Conservation (phyloP, 1,140 invertebrate genomes). For the Anastrepha obliqua region DNA sequence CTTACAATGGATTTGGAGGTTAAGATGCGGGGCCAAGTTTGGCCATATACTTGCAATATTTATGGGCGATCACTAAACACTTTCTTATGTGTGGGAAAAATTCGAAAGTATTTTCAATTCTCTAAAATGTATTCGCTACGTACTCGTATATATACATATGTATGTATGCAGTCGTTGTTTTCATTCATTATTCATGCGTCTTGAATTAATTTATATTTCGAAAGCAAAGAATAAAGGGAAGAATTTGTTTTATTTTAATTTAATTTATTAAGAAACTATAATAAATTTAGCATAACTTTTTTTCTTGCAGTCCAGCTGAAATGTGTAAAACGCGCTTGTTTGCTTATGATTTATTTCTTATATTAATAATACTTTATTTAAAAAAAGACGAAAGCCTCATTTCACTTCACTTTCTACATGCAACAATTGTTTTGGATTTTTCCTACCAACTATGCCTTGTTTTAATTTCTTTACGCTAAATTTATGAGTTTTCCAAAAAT, state of each 20-base stretch:
- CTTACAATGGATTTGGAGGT: slow-evolving; percentile 38
- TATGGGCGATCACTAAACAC: neutral
- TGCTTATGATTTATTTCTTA: neutral
- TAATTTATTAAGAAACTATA: too few relatives aligned
- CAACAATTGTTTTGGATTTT: too few relatives aligned
- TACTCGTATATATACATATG: too few relatives aligned
- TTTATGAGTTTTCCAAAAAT: neutral
- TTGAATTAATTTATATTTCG: too few relatives aligned
- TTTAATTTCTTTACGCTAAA: neutral
- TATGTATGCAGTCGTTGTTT: too few relatives aligned
- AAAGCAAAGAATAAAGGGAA: too few relatives aligned
- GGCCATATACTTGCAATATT: slow-evolving; percentile 8
- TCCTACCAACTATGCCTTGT: too few relatives aligned
- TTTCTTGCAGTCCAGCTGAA: too few relatives aligned
- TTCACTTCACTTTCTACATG: too few relatives aligned
- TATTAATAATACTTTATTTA: neutral
- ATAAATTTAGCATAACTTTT: too few relatives aligned
- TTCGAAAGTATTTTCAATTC: neutral
- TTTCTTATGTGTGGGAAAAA: neutral
- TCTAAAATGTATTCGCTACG: neutral
- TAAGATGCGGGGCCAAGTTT: slow-evolving; percentile 20
- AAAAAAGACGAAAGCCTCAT: too few relatives aligned
- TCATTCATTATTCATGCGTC: neutral
- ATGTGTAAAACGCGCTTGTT: neutral
- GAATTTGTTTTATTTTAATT: too few relatives aligned